Evolutionary conservation across 2,888 invertebrate species (phyloP), one percentile per base, ranked within the genome.

Genomic region (Agonopterix heracliana): DNA sequence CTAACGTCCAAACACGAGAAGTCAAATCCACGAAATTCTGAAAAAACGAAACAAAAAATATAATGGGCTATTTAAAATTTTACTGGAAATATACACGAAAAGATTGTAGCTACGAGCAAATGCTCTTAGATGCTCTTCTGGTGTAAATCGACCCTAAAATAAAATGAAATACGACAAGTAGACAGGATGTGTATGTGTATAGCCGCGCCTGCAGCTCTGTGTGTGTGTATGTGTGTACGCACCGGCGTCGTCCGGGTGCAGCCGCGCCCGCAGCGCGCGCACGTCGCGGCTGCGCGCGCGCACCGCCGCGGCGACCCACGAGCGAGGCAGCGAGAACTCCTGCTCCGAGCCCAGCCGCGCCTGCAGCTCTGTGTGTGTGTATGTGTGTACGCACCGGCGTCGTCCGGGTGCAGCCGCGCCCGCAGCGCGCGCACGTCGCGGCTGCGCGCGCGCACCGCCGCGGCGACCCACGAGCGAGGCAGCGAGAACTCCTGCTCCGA

Each of bases 1-100:
- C 63, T 64, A 5, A 58, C 48, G 38, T 68, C 68, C n/a, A 42
- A 5, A 9, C 53, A 48, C 38, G 52, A 48, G 46, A 10, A 49
- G 13, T 49, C 49, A 44, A 49, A 49, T 2, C 43, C 44, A 3
- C 45, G 41, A 17, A 50, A 44, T 12, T 26, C 46, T 44, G 40
- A 11, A 44, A 35, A 40, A n/a, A 34, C 3, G 9, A n/a, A 1
- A 26, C 17, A 5, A 3, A 17, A 17, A 17, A 3, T 17, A 17
- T 1, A 17, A 17, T 17, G 3, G 7, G 26, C 5, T 26, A 26
- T 26, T 26, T 5, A 5, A 26, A 26, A 1, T 1, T 5, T 26
- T 5, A 26, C 26, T 7, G 5, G 26, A 26, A 26, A 5, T 5
- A 5, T 26, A 26, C 14, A 14, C n/a, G n/a, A n/a, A n/a, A n/a